phyloP scores from a whole-genome alignment of 2,888 invertebrate species.

The Thecophora atra region DNA sequence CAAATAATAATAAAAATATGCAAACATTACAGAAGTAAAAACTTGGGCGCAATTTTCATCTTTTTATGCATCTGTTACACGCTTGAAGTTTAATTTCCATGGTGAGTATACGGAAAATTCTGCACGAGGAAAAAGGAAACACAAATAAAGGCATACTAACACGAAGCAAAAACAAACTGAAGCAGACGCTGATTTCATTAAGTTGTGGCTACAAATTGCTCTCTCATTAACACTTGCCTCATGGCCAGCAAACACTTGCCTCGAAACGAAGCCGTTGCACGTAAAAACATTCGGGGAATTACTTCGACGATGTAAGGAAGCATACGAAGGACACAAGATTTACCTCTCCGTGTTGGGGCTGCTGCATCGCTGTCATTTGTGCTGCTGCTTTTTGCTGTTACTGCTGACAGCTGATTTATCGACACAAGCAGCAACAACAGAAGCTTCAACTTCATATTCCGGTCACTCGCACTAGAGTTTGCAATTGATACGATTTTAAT shows the following conservation, averaged over 20 bases:
- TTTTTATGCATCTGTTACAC: too few relatives aligned
- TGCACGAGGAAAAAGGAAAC: background rate
- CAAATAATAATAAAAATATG: too few relatives aligned
- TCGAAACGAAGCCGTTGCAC: conserved; percentile 9
- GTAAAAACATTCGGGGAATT: background rate
- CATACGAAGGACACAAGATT: background rate
- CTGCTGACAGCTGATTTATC: conserved; percentile 25
- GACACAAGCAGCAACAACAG: background rate
- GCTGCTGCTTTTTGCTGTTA: conserved; percentile 10
- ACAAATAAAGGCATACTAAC: background rate
- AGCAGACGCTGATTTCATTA: conserved; percentile 13
- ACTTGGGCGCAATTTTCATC: too few relatives aligned
- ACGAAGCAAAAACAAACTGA: background rate
- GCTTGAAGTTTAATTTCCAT: too few relatives aligned
- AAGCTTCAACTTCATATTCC: too few relatives aligned
- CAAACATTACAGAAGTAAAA: too few relatives aligned
- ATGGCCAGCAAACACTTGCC: conserved; percentile 20
- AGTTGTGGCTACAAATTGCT: conserved; percentile 29
- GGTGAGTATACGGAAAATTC: too few relatives aligned
- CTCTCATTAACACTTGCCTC: conserved; percentile 33
- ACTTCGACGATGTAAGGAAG: too few relatives aligned
- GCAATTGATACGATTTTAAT: conserved; percentile 27
- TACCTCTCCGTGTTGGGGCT: background rate
- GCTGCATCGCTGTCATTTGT: conserved; percentile 7
- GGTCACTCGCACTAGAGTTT: background rate